Percentiles rank a stretch among this genome's conserved stretches.
These are phyloP conservation scores for Danionella cerebrum DNA, from an alignment of 2,113 vertebrate species.

Conservation along the genomic window DNA sequence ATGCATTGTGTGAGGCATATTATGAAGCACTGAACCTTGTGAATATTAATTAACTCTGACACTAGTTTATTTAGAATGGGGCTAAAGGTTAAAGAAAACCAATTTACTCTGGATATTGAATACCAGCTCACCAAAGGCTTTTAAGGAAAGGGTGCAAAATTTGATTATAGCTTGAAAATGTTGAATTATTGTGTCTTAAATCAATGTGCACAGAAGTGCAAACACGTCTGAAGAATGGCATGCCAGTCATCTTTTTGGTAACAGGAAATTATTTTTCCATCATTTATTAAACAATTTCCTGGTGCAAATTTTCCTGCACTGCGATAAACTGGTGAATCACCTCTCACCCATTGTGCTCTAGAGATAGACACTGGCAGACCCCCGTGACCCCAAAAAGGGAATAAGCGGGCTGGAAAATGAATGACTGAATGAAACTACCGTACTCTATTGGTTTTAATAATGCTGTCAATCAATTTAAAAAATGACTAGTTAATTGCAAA, in stretches of 20 bases:
- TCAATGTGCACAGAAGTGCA: background rate
- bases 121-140: background rate
- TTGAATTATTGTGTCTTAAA: background rate
- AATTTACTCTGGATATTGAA: background rate
- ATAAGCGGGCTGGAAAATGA: no score
- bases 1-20: background rate
- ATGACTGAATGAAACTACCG: no score
- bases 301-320: no score
- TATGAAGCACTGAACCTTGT: background rate
- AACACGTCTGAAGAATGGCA: background rate
- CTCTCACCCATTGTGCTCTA: no score
- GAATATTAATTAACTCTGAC: slow-evolving; percentile 1
- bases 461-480: no score
- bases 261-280: no score
- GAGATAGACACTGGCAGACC: no score
- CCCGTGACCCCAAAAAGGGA: no score
- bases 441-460: no score
- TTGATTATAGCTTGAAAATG: background rate
- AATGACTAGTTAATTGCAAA: no score
- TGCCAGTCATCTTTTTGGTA: background rate
- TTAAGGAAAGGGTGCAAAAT: background rate
- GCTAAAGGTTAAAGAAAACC: background rate
- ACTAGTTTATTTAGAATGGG: background rate
- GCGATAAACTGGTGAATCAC: no score
- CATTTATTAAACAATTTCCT: no score